Base-by-base conservation (phyloP, 2,113 vertebrate species). In the Erythrolamprus reginae region DNA sequence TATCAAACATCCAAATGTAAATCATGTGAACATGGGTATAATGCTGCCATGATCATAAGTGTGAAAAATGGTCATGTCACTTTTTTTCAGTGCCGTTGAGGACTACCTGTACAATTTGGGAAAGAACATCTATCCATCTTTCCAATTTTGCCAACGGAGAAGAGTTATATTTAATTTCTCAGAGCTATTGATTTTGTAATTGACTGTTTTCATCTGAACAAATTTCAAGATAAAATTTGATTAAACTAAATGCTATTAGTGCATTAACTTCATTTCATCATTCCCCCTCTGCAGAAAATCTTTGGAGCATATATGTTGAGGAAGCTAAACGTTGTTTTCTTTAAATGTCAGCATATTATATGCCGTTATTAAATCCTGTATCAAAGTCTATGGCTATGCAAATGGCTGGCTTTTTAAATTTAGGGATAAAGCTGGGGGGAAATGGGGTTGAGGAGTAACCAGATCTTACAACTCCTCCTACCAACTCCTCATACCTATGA, bases 121-220 rank as follows among this genome's bases (percentile, higher is more conserved):
- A n/a, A 50, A 1, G 10, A 45, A 82, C 61, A 50, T 52, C 0
- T 87, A 5, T n/a, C 61, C 12, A 70, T 70, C 17, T 86, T 89
- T 3, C 87, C 65, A 8, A 90, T 15, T 65, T 84, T 33, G 21
- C 89, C n/a, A 21, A 42, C 26, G 50, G 56, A 88, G 58, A 86
- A 58, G 84, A 56, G n/a, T 86, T 50, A 52, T 55, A 1, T 82
- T 94, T 89, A n/a, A 92, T 91, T 82, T 90, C 38, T 8, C 10
- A 89, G 51, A 56, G 82, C 77, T 93, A 84, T 38, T 92, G 51
- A 53, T 93, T 95, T 90, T 93, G 21, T 65, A 94, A 77, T 84
- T 86, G 90, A 19, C 55, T 51, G 2, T 92, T 92, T 86, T 92
- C 86, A 92, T 50, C 86, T 90, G 91, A 92, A 90, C 65, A 15